Evolutionary conservation across 1,140 invertebrate species (phyloP).

Genomic region (Drosophila simulans): DNA sequence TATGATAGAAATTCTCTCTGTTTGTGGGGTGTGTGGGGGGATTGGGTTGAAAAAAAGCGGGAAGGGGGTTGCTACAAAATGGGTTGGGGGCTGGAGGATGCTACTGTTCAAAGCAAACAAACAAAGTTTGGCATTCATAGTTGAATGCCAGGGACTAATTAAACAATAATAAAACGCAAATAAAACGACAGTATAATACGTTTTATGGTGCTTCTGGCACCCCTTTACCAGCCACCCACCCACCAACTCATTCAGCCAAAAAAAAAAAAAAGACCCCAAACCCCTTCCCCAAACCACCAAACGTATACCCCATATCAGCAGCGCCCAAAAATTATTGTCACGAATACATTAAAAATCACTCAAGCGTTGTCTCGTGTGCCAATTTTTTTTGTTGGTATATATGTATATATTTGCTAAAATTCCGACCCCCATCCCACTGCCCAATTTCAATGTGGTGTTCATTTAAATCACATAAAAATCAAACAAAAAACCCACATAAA

Average conservation of each 20-base stretch:
- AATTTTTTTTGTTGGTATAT: slow-evolving; percentile 43
- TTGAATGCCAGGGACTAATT: slow-evolving; percentile 59
- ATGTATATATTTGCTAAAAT: slow-evolving; percentile 40
- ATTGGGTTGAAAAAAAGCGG: background rate
- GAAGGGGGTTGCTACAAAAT: background rate
- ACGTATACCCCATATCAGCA: slow-evolving; percentile 41
- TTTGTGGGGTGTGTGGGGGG: background rate
- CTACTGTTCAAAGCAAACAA: slow-evolving; percentile 29
- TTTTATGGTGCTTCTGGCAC: slow-evolving; percentile 55
- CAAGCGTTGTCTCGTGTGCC: slow-evolving; percentile 76
- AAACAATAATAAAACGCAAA: slow-evolving; percentile 81
- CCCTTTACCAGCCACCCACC: slow-evolving; percentile 4
- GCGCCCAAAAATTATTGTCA: slow-evolving; percentile 71
- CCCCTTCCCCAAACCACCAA: background rate
- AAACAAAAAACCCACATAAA: slow-evolving; percentile 44
- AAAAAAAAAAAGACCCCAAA: background rate
- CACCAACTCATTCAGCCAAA: background rate
- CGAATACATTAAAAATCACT: slow-evolving; percentile 81
- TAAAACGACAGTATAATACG: slow-evolving; percentile 67
- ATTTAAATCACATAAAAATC: slow-evolving; percentile 75
- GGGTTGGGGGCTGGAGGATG: slow-evolving; percentile 10
- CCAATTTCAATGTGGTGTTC: slow-evolving; percentile 51
- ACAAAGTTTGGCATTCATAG: slow-evolving; percentile 64
- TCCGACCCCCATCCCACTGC: background rate
- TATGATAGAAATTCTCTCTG: slow-evolving; percentile 25